These are phyloP conservation scores for Tichodroma muraria DNA, from an alignment of 2,113 vertebrate species.

Conservation along the genomic window DNA sequence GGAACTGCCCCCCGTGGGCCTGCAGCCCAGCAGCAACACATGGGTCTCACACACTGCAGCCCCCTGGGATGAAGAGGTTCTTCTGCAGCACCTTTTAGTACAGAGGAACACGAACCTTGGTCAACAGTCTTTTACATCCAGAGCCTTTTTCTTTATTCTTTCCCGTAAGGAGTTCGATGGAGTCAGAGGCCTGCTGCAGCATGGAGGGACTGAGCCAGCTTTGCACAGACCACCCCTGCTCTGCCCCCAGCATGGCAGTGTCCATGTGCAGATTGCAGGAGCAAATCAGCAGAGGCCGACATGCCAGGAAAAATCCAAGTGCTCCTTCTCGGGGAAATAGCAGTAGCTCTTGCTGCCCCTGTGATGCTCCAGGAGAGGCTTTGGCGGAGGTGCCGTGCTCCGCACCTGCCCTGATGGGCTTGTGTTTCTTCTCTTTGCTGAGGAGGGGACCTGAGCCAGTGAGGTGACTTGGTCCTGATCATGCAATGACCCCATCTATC, in stretches of 20 bases:
- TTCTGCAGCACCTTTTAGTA: not conserved
- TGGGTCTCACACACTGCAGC: not conserved
- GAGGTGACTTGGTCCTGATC: not conserved
- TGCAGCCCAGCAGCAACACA: not conserved
- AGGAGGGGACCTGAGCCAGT: not conserved
- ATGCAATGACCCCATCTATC: fast-evolving
- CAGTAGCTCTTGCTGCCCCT: not conserved
- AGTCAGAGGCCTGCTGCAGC: not conserved
- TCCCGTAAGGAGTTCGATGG: not conserved
- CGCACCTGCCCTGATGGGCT: not conserved
- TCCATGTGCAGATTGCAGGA: not conserved
- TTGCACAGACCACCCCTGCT: not conserved
- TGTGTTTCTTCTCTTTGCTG: no score
- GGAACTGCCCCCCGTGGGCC: no score
- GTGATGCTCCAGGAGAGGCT: not conserved
- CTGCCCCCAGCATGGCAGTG: not conserved
- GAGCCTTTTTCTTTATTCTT: not conserved
- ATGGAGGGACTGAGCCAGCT: not conserved
- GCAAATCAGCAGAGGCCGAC: not conserved
- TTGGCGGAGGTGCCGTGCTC: not conserved
- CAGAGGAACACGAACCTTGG: not conserved
- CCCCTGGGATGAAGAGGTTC: not conserved
- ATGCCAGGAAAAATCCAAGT: fast-evolving
- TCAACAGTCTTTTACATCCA: no score
- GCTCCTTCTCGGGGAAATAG: fast-evolving